Evolutionary conservation across 92 coral and sea anemone species (phyloP).

Genomic region (Hydrozoanthus gracilis): DNA sequence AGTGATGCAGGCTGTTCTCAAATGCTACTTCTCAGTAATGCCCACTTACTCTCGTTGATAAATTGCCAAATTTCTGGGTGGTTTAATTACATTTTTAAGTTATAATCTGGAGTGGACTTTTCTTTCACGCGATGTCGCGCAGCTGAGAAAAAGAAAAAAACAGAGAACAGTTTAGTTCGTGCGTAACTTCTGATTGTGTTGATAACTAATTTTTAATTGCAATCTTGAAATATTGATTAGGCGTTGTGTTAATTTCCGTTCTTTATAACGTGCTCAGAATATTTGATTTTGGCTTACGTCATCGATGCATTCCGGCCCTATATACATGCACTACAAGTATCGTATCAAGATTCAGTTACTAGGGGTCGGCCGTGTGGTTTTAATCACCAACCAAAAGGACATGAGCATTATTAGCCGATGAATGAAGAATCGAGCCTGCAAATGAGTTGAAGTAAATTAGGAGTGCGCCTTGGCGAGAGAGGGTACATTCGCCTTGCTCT

Average conservation of each 20-base stretch:
- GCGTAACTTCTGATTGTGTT: background rate
- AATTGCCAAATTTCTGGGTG: background rate
- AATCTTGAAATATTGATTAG: conserved; percentile 12
- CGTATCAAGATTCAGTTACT: too few species aligned
- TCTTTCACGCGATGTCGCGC: background rate
- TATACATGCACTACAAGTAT: too few species aligned
- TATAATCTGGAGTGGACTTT: too few species aligned
- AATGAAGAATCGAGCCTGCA: background rate
- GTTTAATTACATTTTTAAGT: background rate
- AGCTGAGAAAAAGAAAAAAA: background rate
- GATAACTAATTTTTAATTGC: background rate
- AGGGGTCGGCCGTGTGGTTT: too few species aligned
- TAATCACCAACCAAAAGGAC: too few species aligned
- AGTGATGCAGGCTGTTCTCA: background rate
- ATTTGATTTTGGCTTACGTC: conserved; percentile 13
- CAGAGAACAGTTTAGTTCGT: background rate
- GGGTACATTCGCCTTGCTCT: background rate
- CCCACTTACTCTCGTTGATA: conserved; percentile 4
- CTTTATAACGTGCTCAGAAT: conserved; percentile 29
- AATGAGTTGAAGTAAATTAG: background rate
- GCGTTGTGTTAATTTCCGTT: background rate
- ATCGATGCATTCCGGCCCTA: conserved; percentile 7
- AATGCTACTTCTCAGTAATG: background rate
- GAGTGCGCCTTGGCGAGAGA: background rate
- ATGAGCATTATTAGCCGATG: too few species aligned